phyloP scores from a whole-genome alignment of 2,888 invertebrate genomes.

The Toxonevra muliebris region DNA sequence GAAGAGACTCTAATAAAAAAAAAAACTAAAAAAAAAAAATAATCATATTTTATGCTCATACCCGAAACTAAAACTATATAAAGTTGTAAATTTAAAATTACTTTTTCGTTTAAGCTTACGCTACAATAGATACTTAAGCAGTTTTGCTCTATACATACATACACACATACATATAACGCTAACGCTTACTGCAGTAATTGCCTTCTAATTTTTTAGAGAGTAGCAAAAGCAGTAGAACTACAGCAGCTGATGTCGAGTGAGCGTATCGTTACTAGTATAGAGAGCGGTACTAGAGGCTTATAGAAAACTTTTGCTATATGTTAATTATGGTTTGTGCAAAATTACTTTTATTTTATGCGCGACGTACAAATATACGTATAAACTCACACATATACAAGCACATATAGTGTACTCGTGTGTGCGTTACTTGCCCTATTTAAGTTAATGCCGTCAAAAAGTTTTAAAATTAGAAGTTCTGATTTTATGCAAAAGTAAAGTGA shows the following conservation, averaged over 20 bases:
- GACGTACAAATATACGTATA: neutral
- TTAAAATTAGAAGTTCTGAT: conserved; percentile 3
- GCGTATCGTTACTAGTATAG: neutral
- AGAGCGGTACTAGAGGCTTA: conserved; percentile 12
- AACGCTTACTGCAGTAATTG: too few species aligned
- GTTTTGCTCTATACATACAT: neutral
- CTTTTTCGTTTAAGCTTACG: conserved; percentile 17
- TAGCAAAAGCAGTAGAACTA: too few species aligned
- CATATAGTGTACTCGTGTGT: neutral
- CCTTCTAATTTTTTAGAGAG: too few species aligned
- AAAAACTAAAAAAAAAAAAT: too few species aligned
- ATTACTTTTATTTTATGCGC: conserved; percentile 44
- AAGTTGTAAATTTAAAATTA: conserved; percentile 26
- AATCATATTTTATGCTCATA: too few species aligned
- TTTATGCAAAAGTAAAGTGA: neutral
- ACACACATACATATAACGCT: neutral
- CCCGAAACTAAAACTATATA: neutral
- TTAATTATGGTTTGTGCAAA: conserved; percentile 51
- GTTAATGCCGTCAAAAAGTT: neutral
- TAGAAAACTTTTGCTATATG: conserved; percentile 55
- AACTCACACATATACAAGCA: neutral
- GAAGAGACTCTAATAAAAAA: too few species aligned
- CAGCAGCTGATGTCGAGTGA: neutral
- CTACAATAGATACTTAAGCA: neutral
- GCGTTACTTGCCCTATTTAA: neutral